Percentiles rank a stretch among this genome's conserved stretches.
Evolutionary conservation across 2,888 invertebrate genomes (phyloP).

Genomic region (Serrognathus titanus): DNA sequence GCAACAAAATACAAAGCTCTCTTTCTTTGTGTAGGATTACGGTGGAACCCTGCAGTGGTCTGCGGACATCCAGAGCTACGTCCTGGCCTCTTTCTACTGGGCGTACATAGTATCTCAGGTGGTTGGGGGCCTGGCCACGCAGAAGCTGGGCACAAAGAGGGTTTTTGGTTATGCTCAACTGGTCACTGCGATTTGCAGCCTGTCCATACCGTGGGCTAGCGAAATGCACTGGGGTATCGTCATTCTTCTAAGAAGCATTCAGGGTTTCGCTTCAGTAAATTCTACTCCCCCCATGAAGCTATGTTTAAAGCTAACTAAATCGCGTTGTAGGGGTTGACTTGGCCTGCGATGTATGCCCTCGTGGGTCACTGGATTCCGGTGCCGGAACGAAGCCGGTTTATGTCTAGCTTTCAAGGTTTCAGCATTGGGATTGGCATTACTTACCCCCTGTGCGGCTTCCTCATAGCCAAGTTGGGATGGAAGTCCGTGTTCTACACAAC

Average conservation of each 20-base stretch:
- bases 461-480: constrained; percentile 68
- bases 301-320: background rate
- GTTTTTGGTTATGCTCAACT: constrained; percentile 69
- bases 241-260: constrained; percentile 61
- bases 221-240: constrained; percentile 60
- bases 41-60: constrained; percentile 65
- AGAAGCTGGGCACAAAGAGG: constrained; percentile 66
- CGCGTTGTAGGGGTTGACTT: constrained; percentile 59
- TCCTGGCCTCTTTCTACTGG: constrained; percentile 70
- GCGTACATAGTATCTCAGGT: constrained; percentile 69
- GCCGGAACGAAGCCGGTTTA: constrained; percentile 67
- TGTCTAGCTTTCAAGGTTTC: constrained; percentile 75
- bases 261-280: constrained; percentile 66
- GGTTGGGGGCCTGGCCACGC: constrained; percentile 67
- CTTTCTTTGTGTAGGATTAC: constrained; percentile 40
- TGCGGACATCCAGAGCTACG: constrained; percentile 60
- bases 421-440: constrained; percentile 71
- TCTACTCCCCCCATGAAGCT: background rate
- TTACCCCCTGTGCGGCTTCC: constrained; percentile 66
- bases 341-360: constrained; percentile 74
- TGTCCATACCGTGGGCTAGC: constrained; percentile 63
- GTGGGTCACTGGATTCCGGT: constrained; percentile 72
- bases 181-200: constrained; percentile 64
- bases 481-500: constrained; percentile 67
- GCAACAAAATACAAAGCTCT: background rate